Evolutionary conservation across 2,797 vertebrate genomes (phyloP).

Genomic region (Falco naumanni): DNA sequence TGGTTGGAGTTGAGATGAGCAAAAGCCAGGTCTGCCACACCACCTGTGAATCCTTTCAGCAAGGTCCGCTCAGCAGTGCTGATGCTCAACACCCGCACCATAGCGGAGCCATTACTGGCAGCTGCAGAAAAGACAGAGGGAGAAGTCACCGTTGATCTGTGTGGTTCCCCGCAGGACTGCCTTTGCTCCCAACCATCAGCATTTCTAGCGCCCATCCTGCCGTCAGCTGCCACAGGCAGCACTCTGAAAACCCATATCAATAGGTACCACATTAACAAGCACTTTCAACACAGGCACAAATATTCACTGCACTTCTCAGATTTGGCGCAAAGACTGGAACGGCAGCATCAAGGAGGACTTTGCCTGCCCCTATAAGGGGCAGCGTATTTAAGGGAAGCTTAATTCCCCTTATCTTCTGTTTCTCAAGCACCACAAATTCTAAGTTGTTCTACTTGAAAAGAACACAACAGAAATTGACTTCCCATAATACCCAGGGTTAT

Average conservation of each 20-base stretch:
- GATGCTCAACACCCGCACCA: constrained; percentile 95
- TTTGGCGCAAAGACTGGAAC: not conserved
- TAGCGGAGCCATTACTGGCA: constrained; percentile 90
- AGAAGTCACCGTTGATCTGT: not conserved
- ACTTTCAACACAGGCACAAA: not conserved
- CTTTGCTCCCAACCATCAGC: not conserved
- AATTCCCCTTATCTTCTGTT: not conserved
- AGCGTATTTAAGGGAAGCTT: not conserved
- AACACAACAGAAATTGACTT: not conserved
- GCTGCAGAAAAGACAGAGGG: constrained; percentile 72
- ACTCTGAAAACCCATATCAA: not conserved
- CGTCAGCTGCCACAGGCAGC: not conserved
- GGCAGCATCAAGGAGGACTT: not conserved
- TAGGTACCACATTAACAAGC: not conserved
- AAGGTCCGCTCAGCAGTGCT: constrained; percentile 89
- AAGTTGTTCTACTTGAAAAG: not conserved
- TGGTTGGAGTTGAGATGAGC: constrained; percentile 96
- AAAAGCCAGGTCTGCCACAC: constrained; percentile 95
- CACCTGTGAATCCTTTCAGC: constrained; percentile 94
- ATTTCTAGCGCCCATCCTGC: not conserved
- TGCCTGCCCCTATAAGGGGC: not conserved
- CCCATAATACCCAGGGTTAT: not conserved
- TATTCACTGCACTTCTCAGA: not conserved
- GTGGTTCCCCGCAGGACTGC: not conserved
- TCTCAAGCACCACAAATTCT: not conserved